Conservation (phyloP, 2,888 invertebrate genomes). For the Drosophila anomalata region DNA sequence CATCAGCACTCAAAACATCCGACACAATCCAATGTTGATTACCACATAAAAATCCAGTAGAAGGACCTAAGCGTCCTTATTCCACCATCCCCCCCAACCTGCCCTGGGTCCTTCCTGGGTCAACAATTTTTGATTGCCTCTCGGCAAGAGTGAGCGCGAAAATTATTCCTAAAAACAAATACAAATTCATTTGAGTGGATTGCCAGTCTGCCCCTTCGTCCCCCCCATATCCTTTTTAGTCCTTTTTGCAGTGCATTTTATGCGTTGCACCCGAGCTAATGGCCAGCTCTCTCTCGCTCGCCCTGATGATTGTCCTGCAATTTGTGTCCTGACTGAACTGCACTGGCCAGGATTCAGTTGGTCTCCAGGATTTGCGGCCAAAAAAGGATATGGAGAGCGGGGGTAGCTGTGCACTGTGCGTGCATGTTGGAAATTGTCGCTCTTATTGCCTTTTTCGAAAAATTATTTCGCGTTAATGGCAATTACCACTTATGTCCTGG, state of each 20-base stretch:
- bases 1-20: conserved; percentile 73
- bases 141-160: conserved; percentile 42
- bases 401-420: conserved; percentile 31
- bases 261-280: conserved; percentile 60
- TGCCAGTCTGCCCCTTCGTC: conserved; percentile 31
- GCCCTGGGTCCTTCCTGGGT: conserved; percentile 43
- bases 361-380: conserved; percentile 8
- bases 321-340: conserved; percentile 52
- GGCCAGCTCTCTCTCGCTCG: conserved; percentile 22
- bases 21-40: conserved; percentile 78
- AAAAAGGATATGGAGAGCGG: no score
- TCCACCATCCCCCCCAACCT: not conserved
- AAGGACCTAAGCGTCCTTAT: conserved; percentile 21
- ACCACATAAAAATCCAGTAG: conserved; percentile 73
- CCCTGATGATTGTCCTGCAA: conserved; percentile 67
- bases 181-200: conserved; percentile 80
- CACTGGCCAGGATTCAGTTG: conserved; percentile 17
- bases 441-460: conserved; percentile 78
- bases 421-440: conserved; percentile 66
- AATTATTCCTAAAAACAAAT: conserved; percentile 77
- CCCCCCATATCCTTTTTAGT: conserved; percentile 50
- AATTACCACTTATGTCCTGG: conserved; percentile 72
- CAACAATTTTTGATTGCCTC: conserved; percentile 75
- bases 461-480: conserved; percentile 80
- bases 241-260: conserved; percentile 73